phyloP scores from a whole-genome alignment of 2,113 vertebrate species.

The Hippocampus comes region DNA sequence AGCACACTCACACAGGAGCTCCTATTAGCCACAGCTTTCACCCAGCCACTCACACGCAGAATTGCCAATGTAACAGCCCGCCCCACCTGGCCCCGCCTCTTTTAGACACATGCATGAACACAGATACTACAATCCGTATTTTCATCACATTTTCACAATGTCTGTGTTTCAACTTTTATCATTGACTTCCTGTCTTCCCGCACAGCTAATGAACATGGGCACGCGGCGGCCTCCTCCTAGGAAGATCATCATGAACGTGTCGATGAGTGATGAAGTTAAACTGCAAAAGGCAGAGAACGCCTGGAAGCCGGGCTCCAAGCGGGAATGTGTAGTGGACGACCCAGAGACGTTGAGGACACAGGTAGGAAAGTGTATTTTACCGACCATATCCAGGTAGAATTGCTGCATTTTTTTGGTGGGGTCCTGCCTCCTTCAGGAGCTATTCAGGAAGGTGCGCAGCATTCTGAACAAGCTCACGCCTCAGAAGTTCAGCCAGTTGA shows the following conservation, averaged over 20 bases:
- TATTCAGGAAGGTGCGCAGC: conserved; percentile 94
- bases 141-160: neutral
- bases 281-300: conserved; percentile 92
- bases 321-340: conserved; percentile 78
- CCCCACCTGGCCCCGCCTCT: no score
- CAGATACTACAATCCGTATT: no score
- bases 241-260: conserved; percentile 91
- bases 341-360: conserved; percentile 81
- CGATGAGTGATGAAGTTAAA: conserved; percentile 87
- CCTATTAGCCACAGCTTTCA: no score
- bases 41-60: no score
- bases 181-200: neutral
- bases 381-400: neutral
- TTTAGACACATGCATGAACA: no score
- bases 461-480: conserved; percentile 97
- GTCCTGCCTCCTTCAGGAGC: conserved; percentile 72
- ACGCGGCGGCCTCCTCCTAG: conserved; percentile 82
- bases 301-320: conserved; percentile 89
- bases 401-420: neutral
- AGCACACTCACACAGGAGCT: no score
- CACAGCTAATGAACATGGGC: conserved; percentile 82
- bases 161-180: neutral
- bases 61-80: no score
- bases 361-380: conserved; percentile 59
- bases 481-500: conserved; percentile 96